phyloP scores from a whole-genome alignment of 2,113 vertebrate genomes.

The Thinocorus orbignyianus region DNA sequence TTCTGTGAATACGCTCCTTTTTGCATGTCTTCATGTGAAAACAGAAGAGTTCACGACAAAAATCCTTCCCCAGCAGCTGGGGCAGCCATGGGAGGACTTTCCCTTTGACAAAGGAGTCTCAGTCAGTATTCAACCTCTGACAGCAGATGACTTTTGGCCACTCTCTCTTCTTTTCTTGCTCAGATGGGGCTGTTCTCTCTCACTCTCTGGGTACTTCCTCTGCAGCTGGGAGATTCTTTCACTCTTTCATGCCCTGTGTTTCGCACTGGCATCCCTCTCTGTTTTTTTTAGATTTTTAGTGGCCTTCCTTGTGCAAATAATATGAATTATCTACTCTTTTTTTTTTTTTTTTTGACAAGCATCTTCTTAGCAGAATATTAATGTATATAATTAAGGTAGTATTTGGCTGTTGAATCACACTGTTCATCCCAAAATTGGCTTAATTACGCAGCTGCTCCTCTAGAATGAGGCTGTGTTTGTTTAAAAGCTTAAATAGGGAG shows the following conservation, averaged over 20 bases:
- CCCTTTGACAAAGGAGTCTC: background rate
- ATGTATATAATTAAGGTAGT: slow-evolving; percentile 48
- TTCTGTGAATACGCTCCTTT: background rate
- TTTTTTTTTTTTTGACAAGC: background rate
- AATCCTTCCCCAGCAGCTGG: background rate
- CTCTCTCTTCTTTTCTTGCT: background rate
- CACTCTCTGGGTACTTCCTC: rapidly evolving
- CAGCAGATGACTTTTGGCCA: background rate
- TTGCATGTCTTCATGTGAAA: background rate
- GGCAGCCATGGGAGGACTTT: background rate
- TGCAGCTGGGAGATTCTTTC: background rate
- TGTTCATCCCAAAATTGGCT: slow-evolving; percentile 43
- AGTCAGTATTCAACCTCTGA: background rate
- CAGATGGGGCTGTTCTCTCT: background rate
- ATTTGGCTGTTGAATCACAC: slow-evolving; percentile 7
- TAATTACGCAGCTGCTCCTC: slow-evolving; percentile 43
- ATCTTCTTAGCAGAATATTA: slow-evolving; percentile 42
- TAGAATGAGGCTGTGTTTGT: slow-evolving; percentile 12
- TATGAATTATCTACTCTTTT: background rate
- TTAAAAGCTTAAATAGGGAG: slow-evolving; percentile 11
- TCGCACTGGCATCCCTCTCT: background rate
- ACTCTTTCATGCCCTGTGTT: rapidly evolving
- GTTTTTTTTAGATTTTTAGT: background rate
- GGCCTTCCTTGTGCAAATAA: background rate
- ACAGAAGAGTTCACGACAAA: background rate